Evolutionary conservation across 2,888 invertebrate species (phyloP), one percentile per base, ranked within the genome.

Genomic region (Tanaodytes sp.): DNA sequence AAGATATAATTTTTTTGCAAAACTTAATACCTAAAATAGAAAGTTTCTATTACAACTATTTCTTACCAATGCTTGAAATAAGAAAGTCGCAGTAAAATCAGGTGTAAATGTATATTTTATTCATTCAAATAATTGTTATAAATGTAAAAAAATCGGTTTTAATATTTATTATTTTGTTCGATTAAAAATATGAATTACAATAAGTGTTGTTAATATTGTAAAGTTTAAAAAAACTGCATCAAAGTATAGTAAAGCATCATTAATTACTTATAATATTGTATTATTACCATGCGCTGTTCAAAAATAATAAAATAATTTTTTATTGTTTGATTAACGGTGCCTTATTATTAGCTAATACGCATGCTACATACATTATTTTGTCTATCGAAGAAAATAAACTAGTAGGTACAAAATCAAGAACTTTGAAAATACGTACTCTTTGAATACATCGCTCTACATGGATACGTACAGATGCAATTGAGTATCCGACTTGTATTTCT

Each of bases 401-500:
- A 6, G 55, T 43, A 11, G 46, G 33, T 19, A 70, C 37, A 18
- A 46, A 52, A 19, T 59, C 39, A 16, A 73, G 58, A 49, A 75
- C 48, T 39, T 67, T 61, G 33, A 72, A 73, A 9, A 71, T 48
- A 62, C 57, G 62, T 6, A 73, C 43, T 48, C 71, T 39, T 59
- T 74, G 49, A 63, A 71, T 31, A 5, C 16, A n/a, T 2, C 59
- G 33, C 20, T 63, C 54, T 0, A 54, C 62, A 12, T 63, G 62
- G 19, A 73, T 75, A 33, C 72, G 42, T 3, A 75, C 68, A 2
- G 59, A 57, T 30, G 74, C 74, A 33, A 73, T 68, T 1, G 9
- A 18, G 42, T 75, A 73, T 1, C 57, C 68, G 49, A 73, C 52
- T 12, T 58, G 5, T 12, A 73, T 67, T 70, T 75, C 73, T 12